Evolutionary conservation across 2,113 vertebrate genomes (phyloP).

Genomic region (Pluvialis apricaria): DNA sequence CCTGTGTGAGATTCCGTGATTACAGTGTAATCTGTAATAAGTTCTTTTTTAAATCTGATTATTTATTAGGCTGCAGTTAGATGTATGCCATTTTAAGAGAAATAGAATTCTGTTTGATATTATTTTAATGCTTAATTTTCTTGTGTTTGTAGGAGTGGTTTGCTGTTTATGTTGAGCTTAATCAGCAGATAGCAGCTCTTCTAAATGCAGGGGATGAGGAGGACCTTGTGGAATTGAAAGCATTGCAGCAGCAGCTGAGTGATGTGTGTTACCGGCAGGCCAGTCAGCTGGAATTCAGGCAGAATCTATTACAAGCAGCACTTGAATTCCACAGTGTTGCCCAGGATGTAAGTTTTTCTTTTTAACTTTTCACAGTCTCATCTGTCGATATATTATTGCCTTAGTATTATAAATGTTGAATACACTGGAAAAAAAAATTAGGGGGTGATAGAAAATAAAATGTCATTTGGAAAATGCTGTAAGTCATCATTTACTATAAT

Average conservation of each 20-base stretch:
- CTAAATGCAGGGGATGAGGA: conserved; percentile 93
- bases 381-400: not conserved
- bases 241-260: conserved; percentile 94
- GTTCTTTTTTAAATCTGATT: not conserved
- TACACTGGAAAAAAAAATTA: not conserved
- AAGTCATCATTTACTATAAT: not conserved
- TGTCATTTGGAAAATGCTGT: not conserved
- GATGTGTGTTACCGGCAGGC: conserved; percentile 97
- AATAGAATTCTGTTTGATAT: not conserved
- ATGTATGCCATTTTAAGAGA: not conserved
- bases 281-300: conserved; percentile 93
- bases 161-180: conserved; percentile 97
- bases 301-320: conserved; percentile 92
- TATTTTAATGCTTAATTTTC: not conserved
- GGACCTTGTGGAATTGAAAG: conserved; percentile 90
- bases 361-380: not conserved
- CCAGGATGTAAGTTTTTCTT: conserved; percentile 85
- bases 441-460: not conserved
- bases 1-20: not conserved
- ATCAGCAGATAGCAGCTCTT: conserved; percentile 96
- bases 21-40: not conserved
- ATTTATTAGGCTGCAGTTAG: not conserved
- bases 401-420: not conserved
- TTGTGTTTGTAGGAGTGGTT: conserved; percentile 90
- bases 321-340: conserved; percentile 92